A percentile compares a stretch with the other conserved stretches of the same genome.
Conservation (phyloP, 2,113 vertebrate species). For the Monarcha castaneiventris region DNA sequence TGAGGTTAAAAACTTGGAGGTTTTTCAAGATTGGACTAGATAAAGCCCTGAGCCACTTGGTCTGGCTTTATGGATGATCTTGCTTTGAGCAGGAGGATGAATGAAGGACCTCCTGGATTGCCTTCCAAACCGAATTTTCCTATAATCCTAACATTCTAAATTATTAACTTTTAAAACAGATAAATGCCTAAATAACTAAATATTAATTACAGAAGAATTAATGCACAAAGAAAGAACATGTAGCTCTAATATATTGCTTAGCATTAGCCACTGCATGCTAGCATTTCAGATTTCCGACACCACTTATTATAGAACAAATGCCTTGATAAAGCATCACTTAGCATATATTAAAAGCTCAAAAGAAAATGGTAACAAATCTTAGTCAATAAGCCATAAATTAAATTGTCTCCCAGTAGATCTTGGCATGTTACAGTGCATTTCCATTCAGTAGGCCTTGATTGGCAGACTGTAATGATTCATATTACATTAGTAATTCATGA, state of each 20-base stretch:
- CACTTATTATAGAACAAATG: background rate
- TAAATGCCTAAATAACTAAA: background rate
- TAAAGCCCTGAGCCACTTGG: background rate
- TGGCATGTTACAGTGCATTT: background rate
- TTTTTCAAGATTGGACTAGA: background rate
- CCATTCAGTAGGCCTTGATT: background rate
- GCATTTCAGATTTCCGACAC: background rate
- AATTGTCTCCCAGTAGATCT: background rate
- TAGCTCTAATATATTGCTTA: background rate
- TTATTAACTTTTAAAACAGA: background rate
- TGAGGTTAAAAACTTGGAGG: background rate
- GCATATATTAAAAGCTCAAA: constrained; percentile 17
- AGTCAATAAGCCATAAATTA: constrained; percentile 27
- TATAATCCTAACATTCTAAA: background rate
- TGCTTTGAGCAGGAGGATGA: background rate
- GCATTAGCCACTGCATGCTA: background rate
- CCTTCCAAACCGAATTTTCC: background rate
- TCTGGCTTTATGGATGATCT: background rate
- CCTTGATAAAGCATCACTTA: background rate
- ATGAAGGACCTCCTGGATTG: background rate
- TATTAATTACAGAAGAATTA: background rate
- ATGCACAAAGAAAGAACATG: background rate
- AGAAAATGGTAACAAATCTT: background rate
- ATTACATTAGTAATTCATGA: background rate
- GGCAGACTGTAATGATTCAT: background rate